These are phyloP conservation scores for Morone saxatilis DNA, from an alignment of 2,113 vertebrate genomes.

Conservation along the genomic window DNA sequence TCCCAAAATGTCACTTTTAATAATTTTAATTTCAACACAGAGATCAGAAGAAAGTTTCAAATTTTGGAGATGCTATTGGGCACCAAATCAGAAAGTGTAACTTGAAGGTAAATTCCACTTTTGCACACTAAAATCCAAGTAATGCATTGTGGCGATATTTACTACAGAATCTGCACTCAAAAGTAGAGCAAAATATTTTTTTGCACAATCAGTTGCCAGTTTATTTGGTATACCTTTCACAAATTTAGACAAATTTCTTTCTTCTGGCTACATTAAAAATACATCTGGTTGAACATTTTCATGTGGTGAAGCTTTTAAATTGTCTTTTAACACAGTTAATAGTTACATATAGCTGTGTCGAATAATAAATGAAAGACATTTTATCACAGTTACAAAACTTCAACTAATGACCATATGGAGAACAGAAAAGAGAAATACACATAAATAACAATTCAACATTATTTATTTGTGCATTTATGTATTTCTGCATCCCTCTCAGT, in stretches of 20 bases:
- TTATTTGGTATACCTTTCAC: background rate
- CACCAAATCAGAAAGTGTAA: background rate
- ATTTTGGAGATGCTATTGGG: background rate
- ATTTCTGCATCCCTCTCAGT: conserved; percentile 19
- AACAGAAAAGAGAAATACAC: background rate
- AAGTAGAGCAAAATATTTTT: background rate
- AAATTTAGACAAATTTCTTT: background rate
- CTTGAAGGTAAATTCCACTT: background rate
- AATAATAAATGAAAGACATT: background rate
- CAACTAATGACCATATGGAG: background rate
- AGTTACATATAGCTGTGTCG: too few species aligned
- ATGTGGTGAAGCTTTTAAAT: too few species aligned
- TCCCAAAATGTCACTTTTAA: background rate
- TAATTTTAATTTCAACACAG: background rate
- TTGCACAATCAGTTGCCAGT: background rate
- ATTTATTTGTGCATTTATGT: conserved; percentile 19
- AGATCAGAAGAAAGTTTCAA: background rate
- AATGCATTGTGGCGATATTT: background rate
- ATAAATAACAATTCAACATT: background rate
- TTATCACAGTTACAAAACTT: background rate
- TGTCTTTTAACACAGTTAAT: too few species aligned
- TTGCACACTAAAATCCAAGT: background rate
- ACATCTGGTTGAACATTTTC: too few species aligned
- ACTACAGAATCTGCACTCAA: background rate
- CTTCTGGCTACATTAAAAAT: too few species aligned